These are phyloP conservation scores for Allolobophora icterica DNA, from an alignment of 2,888 invertebrate species.

Conservation along the genomic window DNA sequence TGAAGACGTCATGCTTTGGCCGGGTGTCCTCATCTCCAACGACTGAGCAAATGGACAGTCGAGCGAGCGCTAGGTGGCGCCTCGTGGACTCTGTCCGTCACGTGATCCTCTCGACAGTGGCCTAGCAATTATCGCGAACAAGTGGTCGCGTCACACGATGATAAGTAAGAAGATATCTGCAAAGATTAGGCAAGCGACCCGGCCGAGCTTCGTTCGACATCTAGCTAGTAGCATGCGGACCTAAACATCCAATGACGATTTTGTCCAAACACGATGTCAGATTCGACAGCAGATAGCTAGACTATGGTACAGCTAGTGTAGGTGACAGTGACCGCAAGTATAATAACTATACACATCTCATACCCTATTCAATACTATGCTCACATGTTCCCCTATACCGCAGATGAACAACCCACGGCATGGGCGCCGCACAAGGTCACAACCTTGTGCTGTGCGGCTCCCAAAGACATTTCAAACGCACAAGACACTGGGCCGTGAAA, in stretches of 20 bases:
- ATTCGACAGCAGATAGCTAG: background rate
- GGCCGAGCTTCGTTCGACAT: background rate
- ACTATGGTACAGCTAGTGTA: background rate
- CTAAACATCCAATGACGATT: background rate
- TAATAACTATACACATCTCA: too few relatives aligned
- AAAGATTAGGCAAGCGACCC: background rate
- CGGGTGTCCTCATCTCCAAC: background rate
- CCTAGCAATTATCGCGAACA: background rate
- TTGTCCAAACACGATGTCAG: background rate
- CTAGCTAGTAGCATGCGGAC: background rate
- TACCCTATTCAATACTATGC: too few relatives aligned
- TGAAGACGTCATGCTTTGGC: background rate
- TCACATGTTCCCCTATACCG: too few relatives aligned
- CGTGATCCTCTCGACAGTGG: slow-evolving; percentile 17
- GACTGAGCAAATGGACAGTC: slow-evolving; percentile 6
- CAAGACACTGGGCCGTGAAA: too few relatives aligned
- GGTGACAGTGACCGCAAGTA: too few relatives aligned
- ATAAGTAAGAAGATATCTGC: slow-evolving; percentile 12
- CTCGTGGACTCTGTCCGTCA: background rate
- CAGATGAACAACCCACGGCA: too few relatives aligned
- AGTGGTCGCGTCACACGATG: slow-evolving; percentile 17
- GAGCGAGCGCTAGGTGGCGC: background rate
- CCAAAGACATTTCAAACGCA: too few relatives aligned
- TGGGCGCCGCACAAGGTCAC: too few relatives aligned
- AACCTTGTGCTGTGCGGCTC: too few relatives aligned